Evolutionary conservation across 1,140 invertebrate species (phyloP).

Genomic region (Orussus abietinus): DNA sequence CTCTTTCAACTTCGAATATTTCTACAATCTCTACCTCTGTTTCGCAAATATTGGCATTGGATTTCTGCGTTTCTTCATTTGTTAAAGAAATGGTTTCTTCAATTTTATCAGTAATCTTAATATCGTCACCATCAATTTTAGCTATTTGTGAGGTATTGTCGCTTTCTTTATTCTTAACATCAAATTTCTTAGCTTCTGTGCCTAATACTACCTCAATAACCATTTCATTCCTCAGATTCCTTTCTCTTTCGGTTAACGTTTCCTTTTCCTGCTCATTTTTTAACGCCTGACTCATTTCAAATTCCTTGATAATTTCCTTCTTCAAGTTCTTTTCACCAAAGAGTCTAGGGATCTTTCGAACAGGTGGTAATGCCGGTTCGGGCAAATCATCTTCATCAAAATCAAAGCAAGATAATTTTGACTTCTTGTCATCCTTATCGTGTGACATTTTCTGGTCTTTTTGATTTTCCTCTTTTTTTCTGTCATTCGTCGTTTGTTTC

Average conservation of each 20-base stretch:
- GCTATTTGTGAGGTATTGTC: too few relatives aligned
- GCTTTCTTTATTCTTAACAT: constrained; percentile 1
- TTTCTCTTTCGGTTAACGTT: constrained; percentile 35
- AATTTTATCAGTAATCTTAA: too few relatives aligned
- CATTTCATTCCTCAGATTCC: constrained; percentile 5
- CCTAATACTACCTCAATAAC: constrained; percentile 12
- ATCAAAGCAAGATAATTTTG: constrained; percentile 56
- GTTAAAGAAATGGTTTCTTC: constrained; percentile 6
- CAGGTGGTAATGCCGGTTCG: constrained; percentile 43
- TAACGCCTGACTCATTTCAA: constrained; percentile 45
- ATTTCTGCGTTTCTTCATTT: constrained; percentile 3
- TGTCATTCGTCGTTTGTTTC: constrained; percentile 19
- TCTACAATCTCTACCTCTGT: constrained; percentile 43
- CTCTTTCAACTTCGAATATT: constrained; percentile 41
- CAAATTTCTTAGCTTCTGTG: background rate
- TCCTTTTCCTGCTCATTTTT: constrained; percentile 30
- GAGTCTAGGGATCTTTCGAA: constrained; percentile 51
- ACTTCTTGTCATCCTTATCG: constrained; percentile 42
- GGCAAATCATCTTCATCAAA: constrained; percentile 57
- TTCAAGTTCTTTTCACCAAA: constrained; percentile 46
- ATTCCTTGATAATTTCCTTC: constrained; percentile 51
- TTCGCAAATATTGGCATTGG: constrained; percentile 20
- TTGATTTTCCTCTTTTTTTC: constrained; percentile 7
- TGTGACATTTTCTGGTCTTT: constrained; percentile 25
- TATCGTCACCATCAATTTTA: too few relatives aligned